Conservation (phyloP, 2,113 vertebrate genomes). For the Xyrauchen texanus region DNA sequence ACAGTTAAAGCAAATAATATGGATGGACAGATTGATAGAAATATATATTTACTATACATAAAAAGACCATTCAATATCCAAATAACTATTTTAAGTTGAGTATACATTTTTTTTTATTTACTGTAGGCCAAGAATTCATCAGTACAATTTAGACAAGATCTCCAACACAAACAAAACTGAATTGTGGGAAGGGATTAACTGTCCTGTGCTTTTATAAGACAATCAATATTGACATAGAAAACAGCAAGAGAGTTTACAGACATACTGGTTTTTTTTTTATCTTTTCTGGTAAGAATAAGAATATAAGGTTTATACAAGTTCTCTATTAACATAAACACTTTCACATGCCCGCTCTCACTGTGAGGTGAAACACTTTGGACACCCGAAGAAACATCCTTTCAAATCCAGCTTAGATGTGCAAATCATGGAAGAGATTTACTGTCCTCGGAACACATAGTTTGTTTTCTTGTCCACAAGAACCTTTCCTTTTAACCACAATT, state of each 20-base stretch:
- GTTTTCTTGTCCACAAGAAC: neutral
- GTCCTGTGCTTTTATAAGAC: neutral
- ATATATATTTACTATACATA: too few species aligned
- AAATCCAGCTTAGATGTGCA: neutral
- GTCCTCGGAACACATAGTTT: slow-evolving; percentile 19
- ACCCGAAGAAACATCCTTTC: too few species aligned
- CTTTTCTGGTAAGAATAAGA: neutral
- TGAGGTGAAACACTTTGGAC: too few species aligned
- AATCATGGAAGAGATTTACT: slow-evolving; percentile 16
- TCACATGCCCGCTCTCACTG: too few species aligned
- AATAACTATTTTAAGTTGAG: too few species aligned
- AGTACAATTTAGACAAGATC: neutral
- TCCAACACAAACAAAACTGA: neutral
- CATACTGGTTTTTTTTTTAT: neutral
- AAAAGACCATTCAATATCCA: too few species aligned
- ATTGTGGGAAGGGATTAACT: neutral
- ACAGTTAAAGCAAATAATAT: too few species aligned
- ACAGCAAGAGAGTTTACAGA: neutral
- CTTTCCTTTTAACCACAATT: neutral
- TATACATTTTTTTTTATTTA: neutral
- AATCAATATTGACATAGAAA: neutral
- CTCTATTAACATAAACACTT: too few species aligned
- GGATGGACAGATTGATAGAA: too few species aligned
- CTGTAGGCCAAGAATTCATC: neutral
- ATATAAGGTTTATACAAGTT: neutral